These are phyloP conservation scores for Perizoma flavofasciatum DNA, from an alignment of 2,888 invertebrate genomes.

Conservation along the genomic window DNA sequence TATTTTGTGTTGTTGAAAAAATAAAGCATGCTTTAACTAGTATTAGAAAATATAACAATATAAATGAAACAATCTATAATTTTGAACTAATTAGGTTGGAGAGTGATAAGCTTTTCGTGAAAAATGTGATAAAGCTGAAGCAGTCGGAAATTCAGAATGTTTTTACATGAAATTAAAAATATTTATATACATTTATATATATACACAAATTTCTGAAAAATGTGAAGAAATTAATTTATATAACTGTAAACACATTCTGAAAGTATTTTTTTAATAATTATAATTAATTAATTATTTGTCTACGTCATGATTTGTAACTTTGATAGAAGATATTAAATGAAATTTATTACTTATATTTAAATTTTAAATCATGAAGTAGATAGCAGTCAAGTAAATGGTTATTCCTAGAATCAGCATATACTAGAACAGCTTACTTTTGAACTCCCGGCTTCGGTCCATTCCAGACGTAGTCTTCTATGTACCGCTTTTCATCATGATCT, in stretches of 20 bases:
- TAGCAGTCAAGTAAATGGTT: conserved; percentile 7
- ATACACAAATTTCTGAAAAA: conserved; percentile 31
- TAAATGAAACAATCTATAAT: conserved; percentile 74
- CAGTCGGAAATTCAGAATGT: conserved; percentile 47
- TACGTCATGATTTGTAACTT: conserved; percentile 22
- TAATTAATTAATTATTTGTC: conserved; percentile 11
- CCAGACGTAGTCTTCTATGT: conserved; percentile 80
- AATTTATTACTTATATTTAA: neutral
- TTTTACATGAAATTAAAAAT: conserved; percentile 42
- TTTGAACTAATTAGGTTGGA: conserved; percentile 48
- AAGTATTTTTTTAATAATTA: conserved; percentile 29
- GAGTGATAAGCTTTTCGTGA: conserved; percentile 61
- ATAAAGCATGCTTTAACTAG: conserved; percentile 39
- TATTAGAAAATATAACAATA: conserved; percentile 39
- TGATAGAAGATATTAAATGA: neutral
- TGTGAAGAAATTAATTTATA: conserved; percentile 19
- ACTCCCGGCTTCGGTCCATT: conserved; percentile 79
- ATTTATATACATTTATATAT: too few relatives aligned
- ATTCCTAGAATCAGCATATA: conserved; percentile 3
- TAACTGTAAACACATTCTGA: conserved; percentile 33
- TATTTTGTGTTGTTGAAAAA: conserved; percentile 25
- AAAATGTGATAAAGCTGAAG: conserved; percentile 61
- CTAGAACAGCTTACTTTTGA: conserved; percentile 62
- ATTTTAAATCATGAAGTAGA: conserved; percentile 23
- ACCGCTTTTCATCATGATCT: conserved; percentile 78